phyloP scores from a whole-genome alignment of 2,888 invertebrate genomes.

The Leucoptera coffeella region DNA sequence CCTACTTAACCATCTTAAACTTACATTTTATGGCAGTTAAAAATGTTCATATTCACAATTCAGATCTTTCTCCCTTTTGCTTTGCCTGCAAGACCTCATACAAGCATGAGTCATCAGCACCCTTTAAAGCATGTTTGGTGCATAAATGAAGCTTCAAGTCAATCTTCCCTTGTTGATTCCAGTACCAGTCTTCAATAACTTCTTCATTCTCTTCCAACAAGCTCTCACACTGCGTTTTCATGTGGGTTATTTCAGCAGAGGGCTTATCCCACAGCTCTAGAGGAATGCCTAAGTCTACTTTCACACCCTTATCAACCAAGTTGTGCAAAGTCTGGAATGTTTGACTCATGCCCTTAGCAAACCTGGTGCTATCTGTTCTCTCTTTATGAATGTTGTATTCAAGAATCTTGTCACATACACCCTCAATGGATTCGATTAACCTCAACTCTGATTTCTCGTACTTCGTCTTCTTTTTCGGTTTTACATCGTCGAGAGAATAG shows the following conservation, averaged over 20 bases:
- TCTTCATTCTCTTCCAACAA: constrained; percentile 81
- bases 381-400: constrained; percentile 96
- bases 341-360: constrained; percentile 95
- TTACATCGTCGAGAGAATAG: constrained; percentile 80
- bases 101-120: constrained; percentile 63
- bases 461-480: constrained; percentile 77
- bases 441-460: constrained; percentile 87
- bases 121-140: constrained; percentile 64
- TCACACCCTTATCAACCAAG: constrained; percentile 91
- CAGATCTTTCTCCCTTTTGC: constrained; percentile 18
- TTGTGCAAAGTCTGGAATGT: constrained; percentile 93
- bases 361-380: constrained; percentile 83
- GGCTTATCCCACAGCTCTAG: constrained; percentile 96
- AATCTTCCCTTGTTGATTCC: constrained; percentile 66
- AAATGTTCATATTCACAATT: constrained; percentile 28
- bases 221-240: constrained; percentile 90
- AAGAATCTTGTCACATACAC: constrained; percentile 84
- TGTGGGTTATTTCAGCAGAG: constrained; percentile 89
- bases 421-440: constrained; percentile 84
- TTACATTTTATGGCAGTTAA: constrained; percentile 7
- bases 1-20: too few relatives aligned
- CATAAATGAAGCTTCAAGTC: constrained; percentile 72
- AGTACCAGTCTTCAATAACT: constrained; percentile 89
- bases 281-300: constrained; percentile 97
- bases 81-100: too few relatives aligned